phyloP scores from a whole-genome alignment of 2,888 invertebrate genomes.

The Napeogenes inachia region DNA sequence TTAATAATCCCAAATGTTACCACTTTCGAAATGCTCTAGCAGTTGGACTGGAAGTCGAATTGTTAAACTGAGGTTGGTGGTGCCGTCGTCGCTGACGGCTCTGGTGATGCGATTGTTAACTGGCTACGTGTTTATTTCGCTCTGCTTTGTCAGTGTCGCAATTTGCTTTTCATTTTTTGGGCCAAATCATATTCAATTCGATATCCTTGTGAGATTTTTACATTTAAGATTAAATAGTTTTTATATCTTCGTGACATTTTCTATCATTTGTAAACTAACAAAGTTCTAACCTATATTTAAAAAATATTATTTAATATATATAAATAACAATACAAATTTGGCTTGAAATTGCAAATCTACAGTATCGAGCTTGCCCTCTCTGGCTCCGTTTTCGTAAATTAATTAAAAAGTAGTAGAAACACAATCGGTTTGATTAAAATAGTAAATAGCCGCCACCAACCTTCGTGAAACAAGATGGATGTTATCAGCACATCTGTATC shows the following conservation, averaged over 20 bases:
- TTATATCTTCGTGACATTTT: not conserved
- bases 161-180: constrained; percentile 2
- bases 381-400: not conserved
- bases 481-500: constrained; percentile 32
- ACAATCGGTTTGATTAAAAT: not conserved
- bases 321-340: not conserved
- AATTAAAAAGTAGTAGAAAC: not conserved
- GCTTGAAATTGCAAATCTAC: constrained; percentile 3
- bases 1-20: constrained; percentile 13
- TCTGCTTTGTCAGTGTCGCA: constrained; percentile 14
- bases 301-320: not conserved
- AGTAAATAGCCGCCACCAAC: constrained; percentile 37
- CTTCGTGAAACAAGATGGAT: constrained; percentile 31
- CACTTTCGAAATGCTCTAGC: constrained; percentile 24
- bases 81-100: constrained; percentile 11
- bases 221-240: no score
- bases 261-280: not conserved
- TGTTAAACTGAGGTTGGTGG: constrained; percentile 25
- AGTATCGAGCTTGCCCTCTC: not conserved
- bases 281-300: not conserved
- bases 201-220: not conserved
- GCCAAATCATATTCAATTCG: not conserved
- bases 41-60: constrained; percentile 17
- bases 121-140: constrained; percentile 11
- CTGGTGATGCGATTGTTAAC: constrained; percentile 8